A percentile compares a stretch with the other conserved stretches of the same genome.
These are phyloP conservation scores for Apamea sordens DNA, from an alignment of 2,888 invertebrate species.

Conservation along the genomic window DNA sequence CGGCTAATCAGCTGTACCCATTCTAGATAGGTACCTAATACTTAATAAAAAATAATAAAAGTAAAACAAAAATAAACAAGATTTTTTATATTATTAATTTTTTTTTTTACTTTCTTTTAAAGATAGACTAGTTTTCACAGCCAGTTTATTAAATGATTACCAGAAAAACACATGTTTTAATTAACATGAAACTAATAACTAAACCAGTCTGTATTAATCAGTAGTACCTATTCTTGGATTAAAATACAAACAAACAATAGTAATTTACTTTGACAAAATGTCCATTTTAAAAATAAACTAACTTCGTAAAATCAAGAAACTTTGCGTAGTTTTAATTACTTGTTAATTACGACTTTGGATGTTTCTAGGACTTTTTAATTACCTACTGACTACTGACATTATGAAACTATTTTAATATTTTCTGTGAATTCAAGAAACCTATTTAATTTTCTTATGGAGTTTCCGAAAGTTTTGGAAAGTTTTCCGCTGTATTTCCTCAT, in stretches of 20 bases:
- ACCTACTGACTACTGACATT: constrained; percentile 17
- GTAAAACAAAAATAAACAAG: no score
- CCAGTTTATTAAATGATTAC: background rate
- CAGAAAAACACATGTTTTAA: background rate
- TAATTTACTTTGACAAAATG: constrained; percentile 6
- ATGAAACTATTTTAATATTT: constrained; percentile 32
- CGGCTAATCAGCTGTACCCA: no score
- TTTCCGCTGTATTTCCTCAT: background rate
- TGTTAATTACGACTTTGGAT: constrained; percentile 55
- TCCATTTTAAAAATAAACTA: constrained; percentile 18
- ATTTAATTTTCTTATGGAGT: background rate
- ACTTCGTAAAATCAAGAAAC: constrained; percentile 32
- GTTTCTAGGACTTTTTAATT: constrained; percentile 63
- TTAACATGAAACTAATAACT: background rate
- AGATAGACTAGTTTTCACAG: background rate
- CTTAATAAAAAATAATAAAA: no score
- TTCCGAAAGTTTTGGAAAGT: background rate
- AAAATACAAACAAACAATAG: background rate
- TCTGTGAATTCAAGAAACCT: constrained; percentile 3
- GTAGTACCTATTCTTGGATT: background rate
- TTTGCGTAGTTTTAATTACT: constrained; percentile 62
- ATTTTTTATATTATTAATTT: no score
- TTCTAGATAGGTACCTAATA: no score
- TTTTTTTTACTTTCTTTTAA: no score
- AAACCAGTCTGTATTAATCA: no score